These are phyloP conservation scores for human (Homo sapiens) DNA, from an alignment of 2,113 vertebrate genomes.

Conservation along the genomic window GRCh38 chr5:75509501-75510000, in stretches of 20 bases:
- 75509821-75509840: constrained; percentile 2
- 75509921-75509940: neutral
- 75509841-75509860: neutral
- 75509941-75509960: constrained; percentile 34
- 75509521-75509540: neutral
- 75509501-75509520: neutral
- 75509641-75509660: neutral
- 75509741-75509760: neutral
- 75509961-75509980: neutral
- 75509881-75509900: constrained; percentile 18
- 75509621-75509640: neutral
- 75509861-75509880: neutral
- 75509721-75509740: neutral
- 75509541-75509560: neutral
- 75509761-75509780: constrained; percentile 40
- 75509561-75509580: neutral
- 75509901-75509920: constrained; percentile 29
- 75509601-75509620: neutral
- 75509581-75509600: neutral
- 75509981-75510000: neutral
- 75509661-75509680: constrained; percentile 35
- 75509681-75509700: constrained; percentile 32
- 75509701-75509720: neutral
- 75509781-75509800: neutral
- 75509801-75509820: neutral